A percentile compares a stretch with the other conserved stretches of the same genome.
phyloP scores from a whole-genome alignment of 2,888 invertebrate species.

The Morpho deidamia region DNA sequence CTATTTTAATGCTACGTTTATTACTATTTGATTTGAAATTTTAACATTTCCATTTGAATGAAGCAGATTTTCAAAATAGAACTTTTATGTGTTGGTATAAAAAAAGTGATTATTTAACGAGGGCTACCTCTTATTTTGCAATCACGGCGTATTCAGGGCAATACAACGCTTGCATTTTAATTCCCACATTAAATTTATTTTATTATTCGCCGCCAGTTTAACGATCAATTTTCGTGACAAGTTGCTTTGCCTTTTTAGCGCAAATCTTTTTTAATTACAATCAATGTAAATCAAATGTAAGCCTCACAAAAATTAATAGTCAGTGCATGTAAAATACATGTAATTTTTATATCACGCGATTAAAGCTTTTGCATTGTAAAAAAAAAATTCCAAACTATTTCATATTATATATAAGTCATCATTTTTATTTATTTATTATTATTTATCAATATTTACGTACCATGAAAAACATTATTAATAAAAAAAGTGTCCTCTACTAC shows the following conservation, averaged over 20 bases:
- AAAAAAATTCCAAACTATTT: too few species aligned
- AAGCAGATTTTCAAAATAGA: too few species aligned
- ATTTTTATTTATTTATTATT: too few species aligned
- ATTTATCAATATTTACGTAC: too few species aligned
- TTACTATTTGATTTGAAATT: too few species aligned
- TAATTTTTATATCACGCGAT: background rate
- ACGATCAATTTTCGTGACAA: constrained; percentile 17
- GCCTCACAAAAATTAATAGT: constrained; percentile 5
- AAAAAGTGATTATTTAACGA: background rate
- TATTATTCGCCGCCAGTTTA: constrained; percentile 18
- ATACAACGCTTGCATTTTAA: constrained; percentile 35
- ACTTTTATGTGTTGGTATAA: background rate
- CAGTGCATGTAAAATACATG: background rate
- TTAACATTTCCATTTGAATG: too few species aligned
- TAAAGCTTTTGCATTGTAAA: too few species aligned
- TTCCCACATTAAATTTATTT: constrained; percentile 16
- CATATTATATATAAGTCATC: too few species aligned
- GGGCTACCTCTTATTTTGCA: constrained; percentile 38
- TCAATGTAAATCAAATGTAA: constrained; percentile 7
- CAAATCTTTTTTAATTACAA: constrained; percentile 9
- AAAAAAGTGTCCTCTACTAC: too few species aligned
- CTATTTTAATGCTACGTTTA: too few species aligned
- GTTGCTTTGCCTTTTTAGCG: constrained; percentile 15
- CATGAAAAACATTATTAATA: too few species aligned
- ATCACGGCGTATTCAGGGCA: constrained; percentile 52